Conservation (phyloP, 2,113 vertebrate species). For the rabbit (Oryctolagus cuniculus) region mOryCun1.1 NC_091433.1:148001501-148002000, state of each 20-base stretch:
- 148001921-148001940: background rate
- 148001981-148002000: background rate
- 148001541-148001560: background rate
- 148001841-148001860: background rate
- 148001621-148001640: background rate
- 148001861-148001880: background rate
- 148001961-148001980: background rate
- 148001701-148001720: background rate
- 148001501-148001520: background rate
- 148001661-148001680: background rate
- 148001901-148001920: background rate
- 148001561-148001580: background rate
- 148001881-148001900: background rate
- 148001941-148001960: too few relatives aligned
- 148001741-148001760: background rate
- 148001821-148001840: background rate
- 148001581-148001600: background rate
- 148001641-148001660: background rate
- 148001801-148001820: background rate
- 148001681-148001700: background rate
- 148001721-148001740: background rate
- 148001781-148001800: background rate
- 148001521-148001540: background rate
- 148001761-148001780: background rate
- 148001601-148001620: background rate